These are phyloP conservation scores for Tenodera sinensis DNA, from an alignment of 2,888 invertebrate species.

Conservation along the genomic window DNA sequence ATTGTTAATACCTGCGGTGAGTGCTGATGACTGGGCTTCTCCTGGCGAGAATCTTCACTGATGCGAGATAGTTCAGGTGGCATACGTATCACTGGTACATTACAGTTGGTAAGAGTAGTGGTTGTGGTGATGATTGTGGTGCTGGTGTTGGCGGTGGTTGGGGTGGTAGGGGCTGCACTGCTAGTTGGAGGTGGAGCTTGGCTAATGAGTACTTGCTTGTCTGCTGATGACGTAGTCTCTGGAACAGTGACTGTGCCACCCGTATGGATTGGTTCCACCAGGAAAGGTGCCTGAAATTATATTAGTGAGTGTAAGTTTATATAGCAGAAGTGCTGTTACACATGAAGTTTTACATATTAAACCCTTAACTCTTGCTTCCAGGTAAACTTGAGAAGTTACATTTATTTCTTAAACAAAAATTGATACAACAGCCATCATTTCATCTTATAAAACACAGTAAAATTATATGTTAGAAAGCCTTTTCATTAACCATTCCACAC, in stretches of 20 bases:
- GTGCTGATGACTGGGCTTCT: conserved; percentile 32
- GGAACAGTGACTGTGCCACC: conserved; percentile 10
- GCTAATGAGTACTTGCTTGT: neutral
- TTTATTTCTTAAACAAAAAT: neutral
- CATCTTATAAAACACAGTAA: neutral
- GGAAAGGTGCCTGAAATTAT: neutral
- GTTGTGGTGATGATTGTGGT: neutral
- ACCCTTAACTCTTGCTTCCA: neutral
- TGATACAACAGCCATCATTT: neutral
- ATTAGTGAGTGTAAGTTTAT: neutral
- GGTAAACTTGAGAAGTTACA: neutral
- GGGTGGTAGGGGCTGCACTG: neutral
- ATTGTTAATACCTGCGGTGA: conserved; percentile 30
- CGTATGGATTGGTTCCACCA: conserved; percentile 10
- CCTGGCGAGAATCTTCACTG: conserved; percentile 52
- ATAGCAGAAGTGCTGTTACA: neutral
- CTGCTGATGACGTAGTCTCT: neutral
- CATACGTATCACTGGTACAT: neutral
- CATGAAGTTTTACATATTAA: neutral
- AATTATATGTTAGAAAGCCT: neutral
- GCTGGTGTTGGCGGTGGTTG: neutral
- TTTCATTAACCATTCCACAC: neutral
- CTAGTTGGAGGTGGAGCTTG: neutral
- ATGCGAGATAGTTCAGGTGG: conserved; percentile 45
- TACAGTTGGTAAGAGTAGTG: neutral